phyloP scores from a whole-genome alignment of 30 jellyfish, hydroid and myxozoan genomes.

The Cassiopea xamachana region DNA sequence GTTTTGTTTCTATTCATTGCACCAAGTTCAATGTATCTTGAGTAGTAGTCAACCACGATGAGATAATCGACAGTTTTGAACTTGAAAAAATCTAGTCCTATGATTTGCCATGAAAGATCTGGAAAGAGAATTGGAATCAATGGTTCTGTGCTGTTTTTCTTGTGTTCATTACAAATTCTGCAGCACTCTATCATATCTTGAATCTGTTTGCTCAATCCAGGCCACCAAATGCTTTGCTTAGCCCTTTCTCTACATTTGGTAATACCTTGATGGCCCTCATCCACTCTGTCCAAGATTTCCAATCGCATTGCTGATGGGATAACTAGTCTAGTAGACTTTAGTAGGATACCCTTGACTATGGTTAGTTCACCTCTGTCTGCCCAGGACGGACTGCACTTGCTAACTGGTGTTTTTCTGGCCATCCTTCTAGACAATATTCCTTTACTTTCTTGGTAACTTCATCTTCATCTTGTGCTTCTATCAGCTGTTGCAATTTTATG shows the following conservation, averaged over 20 bases:
- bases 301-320: conserved; percentile 47
- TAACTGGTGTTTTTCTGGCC: conserved; percentile 57
- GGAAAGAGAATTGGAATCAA: conserved; percentile 19
- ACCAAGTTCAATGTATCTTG: conserved; percentile 61
- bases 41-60: conserved; percentile 27
- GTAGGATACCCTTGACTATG: conserved; percentile 14
- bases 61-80: conserved; percentile 27
- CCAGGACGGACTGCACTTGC: conserved; percentile 39
- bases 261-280: conserved; percentile 74
- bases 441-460: conserved; percentile 36
- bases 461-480: conserved; percentile 44
- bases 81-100: conserved; percentile 57
- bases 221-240: conserved; percentile 56
- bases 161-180: conserved; percentile 29
- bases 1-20: conserved; percentile 38
- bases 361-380: conserved; percentile 45
- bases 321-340: conserved; percentile 30
- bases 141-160: conserved; percentile 32
- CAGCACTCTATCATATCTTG: conserved; percentile 56
- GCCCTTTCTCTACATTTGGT: conserved; percentile 53
- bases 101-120: conserved; percentile 57
- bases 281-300: conserved; percentile 37
- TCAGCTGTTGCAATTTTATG: conserved; percentile 36
- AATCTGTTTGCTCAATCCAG: conserved; percentile 63
- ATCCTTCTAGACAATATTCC: conserved; percentile 43